These are phyloP conservation scores for Vidua chalybeata DNA, from an alignment of 2,113 vertebrate species.

Conservation along the genomic window DNA sequence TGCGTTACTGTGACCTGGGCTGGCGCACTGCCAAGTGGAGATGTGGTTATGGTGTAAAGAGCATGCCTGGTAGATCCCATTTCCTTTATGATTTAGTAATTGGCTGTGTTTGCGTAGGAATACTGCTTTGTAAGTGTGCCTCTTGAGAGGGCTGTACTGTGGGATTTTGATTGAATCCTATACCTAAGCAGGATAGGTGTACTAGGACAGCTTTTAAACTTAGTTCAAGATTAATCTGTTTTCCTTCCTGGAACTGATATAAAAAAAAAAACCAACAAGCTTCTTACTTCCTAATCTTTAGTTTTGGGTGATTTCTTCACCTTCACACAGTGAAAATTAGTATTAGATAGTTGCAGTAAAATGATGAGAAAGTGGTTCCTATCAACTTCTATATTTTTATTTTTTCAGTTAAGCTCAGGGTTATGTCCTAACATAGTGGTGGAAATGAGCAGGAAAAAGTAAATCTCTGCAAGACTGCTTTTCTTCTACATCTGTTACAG, in stretches of 20 bases:
- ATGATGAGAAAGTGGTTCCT: neutral
- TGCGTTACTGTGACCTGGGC: rapidly evolving
- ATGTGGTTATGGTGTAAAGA: neutral
- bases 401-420: neutral
- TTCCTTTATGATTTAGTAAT: neutral
- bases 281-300: neutral
- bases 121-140: neutral
- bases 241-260: neutral
- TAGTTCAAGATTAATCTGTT: neutral
- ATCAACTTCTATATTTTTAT: neutral
- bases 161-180: neutral
- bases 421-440: neutral
- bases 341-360: neutral
- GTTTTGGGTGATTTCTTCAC: neutral
- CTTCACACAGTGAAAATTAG: neutral
- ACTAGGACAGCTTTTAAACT: neutral
- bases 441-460: neutral
- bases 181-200: neutral
- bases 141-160: neutral
- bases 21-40: rapidly evolving
- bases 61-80: neutral
- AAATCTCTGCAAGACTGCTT: neutral
- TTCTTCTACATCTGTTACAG: neutral
- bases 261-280: rapidly evolving
- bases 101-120: neutral